Evolutionary conservation across 2,888 invertebrate genomes (phyloP), one percentile per base, ranked within the genome.

Genomic region (Caenorhabditis imperialis): DNA sequence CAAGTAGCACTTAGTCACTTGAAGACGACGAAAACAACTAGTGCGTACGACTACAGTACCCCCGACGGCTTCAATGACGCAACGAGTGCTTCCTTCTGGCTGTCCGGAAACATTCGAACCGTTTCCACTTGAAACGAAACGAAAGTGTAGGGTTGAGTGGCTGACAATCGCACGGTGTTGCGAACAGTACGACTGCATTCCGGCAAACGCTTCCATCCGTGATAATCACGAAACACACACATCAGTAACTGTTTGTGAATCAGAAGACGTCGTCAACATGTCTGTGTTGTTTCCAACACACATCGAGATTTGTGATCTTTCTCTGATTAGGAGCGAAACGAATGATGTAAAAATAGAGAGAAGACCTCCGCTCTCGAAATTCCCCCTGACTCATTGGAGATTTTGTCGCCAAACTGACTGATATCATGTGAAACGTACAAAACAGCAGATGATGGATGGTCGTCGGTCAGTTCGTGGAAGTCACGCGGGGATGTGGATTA

Each of bases 401-500:
- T 30, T 33, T 50, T 37, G 42, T 57, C 33, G 23, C 45, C 44
- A 40, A 22, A 45, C 35, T 22, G 45, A 45, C 35, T 30, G 44
- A 22, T 40, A 53, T 30, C 45, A 63, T 62, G 53, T 33, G 45
- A 50, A 44, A 60, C 22, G 12, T 22, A n/a, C 20, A 33, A 51
- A 61, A 61, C 23, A 23, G 63, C 20, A 42, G 54, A 65, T 65
- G 65, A 65, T 65, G 55, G 65, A 65, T 65, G 65, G 50, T 65
- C 63, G 63, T 47, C 47, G 63, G 55, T 48, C 55, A 65, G 35
- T 50, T 55, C 55, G 47, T 45, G 27, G 40, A 44, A 35, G 38
- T 65, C 65, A 65, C 55, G 65, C 30, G 65, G 35, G 33, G 22
- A 16, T 20, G 27, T 40, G 12, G 25, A 22, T 51, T 42, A 30